These are phyloP conservation scores for Alethe castanea DNA, from an alignment of 2,113 vertebrate species.

Conservation along the genomic window DNA sequence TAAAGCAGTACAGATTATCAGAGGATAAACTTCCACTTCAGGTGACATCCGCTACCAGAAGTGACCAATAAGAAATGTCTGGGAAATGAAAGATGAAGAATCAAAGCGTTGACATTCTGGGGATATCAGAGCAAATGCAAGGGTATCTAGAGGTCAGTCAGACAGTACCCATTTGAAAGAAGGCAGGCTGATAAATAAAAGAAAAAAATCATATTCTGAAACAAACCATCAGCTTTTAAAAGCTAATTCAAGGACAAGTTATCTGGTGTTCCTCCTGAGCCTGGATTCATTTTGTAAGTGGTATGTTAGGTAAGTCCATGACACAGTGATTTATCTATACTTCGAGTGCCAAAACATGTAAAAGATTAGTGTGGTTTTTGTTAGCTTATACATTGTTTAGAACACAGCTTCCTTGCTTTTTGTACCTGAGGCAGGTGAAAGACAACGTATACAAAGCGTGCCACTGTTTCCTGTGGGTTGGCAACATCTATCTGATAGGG, in stretches of 20 bases:
- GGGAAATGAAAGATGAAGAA: slow-evolving; percentile 15
- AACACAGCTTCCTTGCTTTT: not conserved
- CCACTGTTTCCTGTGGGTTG: not conserved
- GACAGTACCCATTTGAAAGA: not conserved
- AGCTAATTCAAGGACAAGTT: not conserved
- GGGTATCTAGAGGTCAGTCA: slow-evolving; percentile 46
- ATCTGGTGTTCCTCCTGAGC: not conserved
- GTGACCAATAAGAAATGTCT: slow-evolving; percentile 7
- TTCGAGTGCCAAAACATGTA: not conserved
- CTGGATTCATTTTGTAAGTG: not conserved
- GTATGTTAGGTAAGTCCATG: not conserved
- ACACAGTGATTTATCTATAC: not conserved
- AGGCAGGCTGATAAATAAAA: not conserved
- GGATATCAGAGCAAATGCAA: slow-evolving; percentile 34
- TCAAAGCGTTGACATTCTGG: slow-evolving; percentile 9
- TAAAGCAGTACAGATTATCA: slow-evolving; percentile 30
- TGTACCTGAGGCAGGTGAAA: not conserved
- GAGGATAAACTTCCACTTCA: slow-evolving; percentile 51
- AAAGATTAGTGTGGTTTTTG: not conserved
- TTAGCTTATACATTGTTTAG: not conserved
- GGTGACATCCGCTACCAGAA: not conserved
- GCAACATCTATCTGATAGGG: not conserved
- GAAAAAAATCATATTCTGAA: not conserved
- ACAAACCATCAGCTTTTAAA: not conserved
- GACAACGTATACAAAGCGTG: not conserved